These are phyloP conservation scores for Procambarus clarkii DNA, from an alignment of 1,140 invertebrate genomes.

Conservation along the genomic window DNA sequence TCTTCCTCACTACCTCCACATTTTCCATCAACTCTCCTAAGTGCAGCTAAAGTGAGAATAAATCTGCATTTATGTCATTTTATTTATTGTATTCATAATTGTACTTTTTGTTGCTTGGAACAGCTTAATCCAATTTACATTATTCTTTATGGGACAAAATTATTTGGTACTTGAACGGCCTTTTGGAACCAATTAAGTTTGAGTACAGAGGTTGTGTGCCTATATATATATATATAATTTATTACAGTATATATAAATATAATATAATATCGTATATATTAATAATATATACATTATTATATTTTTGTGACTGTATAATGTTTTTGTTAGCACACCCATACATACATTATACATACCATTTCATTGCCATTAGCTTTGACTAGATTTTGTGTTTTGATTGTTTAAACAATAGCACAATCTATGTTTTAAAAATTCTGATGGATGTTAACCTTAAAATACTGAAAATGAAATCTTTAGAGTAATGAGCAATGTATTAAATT, in stretches of 20 bases:
- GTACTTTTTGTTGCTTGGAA: too few relatives aligned
- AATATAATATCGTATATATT: background rate
- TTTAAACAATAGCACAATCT: background rate
- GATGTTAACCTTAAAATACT: background rate
- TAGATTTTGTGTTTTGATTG: background rate
- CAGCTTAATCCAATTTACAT: too few relatives aligned
- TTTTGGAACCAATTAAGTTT: too few relatives aligned
- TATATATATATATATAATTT: too few relatives aligned
- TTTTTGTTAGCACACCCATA: background rate
- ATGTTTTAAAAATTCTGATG: background rate
- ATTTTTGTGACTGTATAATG: background rate
- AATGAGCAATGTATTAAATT: constrained; percentile 5
- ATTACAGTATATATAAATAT: background rate
- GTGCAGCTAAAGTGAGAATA: too few relatives aligned
- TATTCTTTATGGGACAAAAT: too few relatives aligned
- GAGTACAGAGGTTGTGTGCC: too few relatives aligned
- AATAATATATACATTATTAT: background rate
- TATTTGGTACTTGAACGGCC: too few relatives aligned
- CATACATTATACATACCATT: constrained; percentile 3
- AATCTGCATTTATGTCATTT: too few relatives aligned
- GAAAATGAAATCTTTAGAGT: constrained; percentile 13
- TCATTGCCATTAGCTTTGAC: background rate
- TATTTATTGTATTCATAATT: too few relatives aligned
- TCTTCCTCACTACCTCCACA: too few relatives aligned
- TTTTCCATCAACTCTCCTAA: too few relatives aligned